Evolutionary conservation across 2,888 invertebrate species (phyloP).

Genomic region (Agrilus cyanescens): DNA sequence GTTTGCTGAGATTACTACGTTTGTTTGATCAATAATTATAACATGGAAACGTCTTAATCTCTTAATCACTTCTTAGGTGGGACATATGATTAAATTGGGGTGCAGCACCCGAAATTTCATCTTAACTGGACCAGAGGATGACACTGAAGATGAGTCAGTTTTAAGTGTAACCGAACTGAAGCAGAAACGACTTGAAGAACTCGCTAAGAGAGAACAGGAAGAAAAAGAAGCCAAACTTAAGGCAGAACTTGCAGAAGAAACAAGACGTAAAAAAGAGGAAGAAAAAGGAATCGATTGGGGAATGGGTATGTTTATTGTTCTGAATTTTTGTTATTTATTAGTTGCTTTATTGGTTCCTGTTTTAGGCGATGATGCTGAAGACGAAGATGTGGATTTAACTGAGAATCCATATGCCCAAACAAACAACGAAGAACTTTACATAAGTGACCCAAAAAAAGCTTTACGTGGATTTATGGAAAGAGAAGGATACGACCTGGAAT

Average conservation of each 20-base stretch:
- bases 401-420: conserved; percentile 76
- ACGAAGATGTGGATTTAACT: conserved; percentile 67
- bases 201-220: conserved; percentile 30
- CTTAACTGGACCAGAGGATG: conserved; percentile 73
- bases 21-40: conserved; percentile 3
- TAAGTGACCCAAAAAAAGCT: conserved; percentile 93
- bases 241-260: conserved; percentile 40
- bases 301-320: conserved; percentile 48
- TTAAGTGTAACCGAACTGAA: conserved; percentile 67
- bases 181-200: conserved; percentile 32
- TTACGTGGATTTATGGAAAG: conserved; percentile 89
- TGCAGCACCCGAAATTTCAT: conserved; percentile 75
- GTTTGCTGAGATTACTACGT: background rate
- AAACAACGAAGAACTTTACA: conserved; percentile 77
- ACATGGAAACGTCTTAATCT: background rate
- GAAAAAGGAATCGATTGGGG: conserved; percentile 86
- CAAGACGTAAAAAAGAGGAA: conserved; percentile 41
- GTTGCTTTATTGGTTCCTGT: background rate
- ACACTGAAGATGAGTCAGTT: conserved; percentile 77
- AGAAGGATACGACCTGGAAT: conserved; percentile 76
- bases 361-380: conserved; percentile 64
- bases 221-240: conserved; percentile 38
- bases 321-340: too few relatives aligned
- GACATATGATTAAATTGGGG: conserved; percentile 88
- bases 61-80: conserved; percentile 46